Base-by-base conservation (phyloP, 2,797 vertebrate genomes). In the Ibycter americanus region DNA sequence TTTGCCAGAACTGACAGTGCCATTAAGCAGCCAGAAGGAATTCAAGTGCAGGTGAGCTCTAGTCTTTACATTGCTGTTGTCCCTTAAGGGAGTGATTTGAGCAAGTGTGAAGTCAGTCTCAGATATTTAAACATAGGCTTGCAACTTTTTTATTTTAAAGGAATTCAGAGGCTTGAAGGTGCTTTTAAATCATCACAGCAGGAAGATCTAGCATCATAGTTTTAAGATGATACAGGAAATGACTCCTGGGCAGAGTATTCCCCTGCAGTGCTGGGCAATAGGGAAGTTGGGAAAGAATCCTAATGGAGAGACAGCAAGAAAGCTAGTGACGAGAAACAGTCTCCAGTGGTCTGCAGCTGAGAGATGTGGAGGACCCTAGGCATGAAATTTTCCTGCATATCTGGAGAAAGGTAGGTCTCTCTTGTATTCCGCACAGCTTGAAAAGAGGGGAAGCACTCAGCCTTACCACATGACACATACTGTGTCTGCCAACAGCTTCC, bases 1-100 rank as follows among this genome's bases (percentile, higher is more conserved):
- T 84, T 87, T 90, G 83, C 51, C 78, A 92, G 81, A 72, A 56
- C 27, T 71, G 81, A 79, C 46, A 65, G 20, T 46, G 76, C 32
- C 56, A 31, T 67, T 46, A 22, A 49, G 32, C n/a, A 78, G 52
- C 49, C 70, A 62, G 22, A 61, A 96, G 31, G 27, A 74, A 71
- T 52, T 83, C 15, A 78, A 61, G 71, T 32, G 72, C 74, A 83
- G 55, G 36, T 77, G 40, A 87, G 22, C 56, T 80, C 62, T 21
- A 46, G 3, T 27, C n/a, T 77, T 36, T 8, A 44, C 0, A 1
- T 61, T 49, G n/a, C 29, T 52, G n/a, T 58, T 88, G 52, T 21
- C 84, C 36, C 52, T 78, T 46, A 31, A 82, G 66, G 46, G 19
- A 68, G 47, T 16, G 29, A 12, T 61, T 65, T 91, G 65, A 55